A percentile compares a stretch with the other conserved stretches of the same genome.
Evolutionary conservation across 2,113 vertebrate species (phyloP).

Genomic region (Zosterops borbonicus): DNA sequence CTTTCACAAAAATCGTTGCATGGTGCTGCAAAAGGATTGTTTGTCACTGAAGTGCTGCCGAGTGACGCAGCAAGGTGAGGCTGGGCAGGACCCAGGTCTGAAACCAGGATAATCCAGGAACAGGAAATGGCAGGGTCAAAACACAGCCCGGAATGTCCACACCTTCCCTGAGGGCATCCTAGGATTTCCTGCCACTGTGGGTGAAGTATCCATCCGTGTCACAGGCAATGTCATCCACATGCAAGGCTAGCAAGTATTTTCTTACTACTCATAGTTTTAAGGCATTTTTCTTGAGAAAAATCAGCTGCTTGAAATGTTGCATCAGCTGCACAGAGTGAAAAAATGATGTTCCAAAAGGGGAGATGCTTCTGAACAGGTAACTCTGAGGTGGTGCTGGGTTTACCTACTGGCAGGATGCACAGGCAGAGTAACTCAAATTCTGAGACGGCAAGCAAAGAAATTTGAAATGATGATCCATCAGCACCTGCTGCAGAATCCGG

Average conservation of each 20-base stretch:
- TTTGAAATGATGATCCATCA: not conserved
- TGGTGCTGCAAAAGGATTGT: not conserved
- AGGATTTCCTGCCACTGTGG: not conserved
- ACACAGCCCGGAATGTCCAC: not conserved
- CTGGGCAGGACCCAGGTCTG: not conserved
- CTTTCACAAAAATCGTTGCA: not conserved
- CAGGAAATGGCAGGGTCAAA: not conserved
- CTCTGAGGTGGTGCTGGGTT: too few species aligned
- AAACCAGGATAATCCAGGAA: too few species aligned
- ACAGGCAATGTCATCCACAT: not conserved
- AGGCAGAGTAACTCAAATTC: not conserved
- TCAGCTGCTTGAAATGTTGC: not conserved
- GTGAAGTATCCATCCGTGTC: not conserved
- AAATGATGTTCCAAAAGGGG: not conserved
- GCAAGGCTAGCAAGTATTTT: not conserved
- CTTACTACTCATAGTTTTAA: not conserved
- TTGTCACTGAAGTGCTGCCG: accelerated
- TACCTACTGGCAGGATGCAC: not conserved
- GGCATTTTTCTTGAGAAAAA: not conserved
- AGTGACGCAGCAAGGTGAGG: not conserved
- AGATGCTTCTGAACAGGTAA: not conserved
- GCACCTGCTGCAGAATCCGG: not conserved
- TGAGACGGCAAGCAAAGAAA: not conserved
- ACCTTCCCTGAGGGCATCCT: not conserved
- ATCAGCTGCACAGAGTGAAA: not conserved